Percentiles rank a stretch among this genome's conserved stretches.
Conservation (phyloP, 2,888 invertebrate genomes). For the Chalcis sispes region DNA sequence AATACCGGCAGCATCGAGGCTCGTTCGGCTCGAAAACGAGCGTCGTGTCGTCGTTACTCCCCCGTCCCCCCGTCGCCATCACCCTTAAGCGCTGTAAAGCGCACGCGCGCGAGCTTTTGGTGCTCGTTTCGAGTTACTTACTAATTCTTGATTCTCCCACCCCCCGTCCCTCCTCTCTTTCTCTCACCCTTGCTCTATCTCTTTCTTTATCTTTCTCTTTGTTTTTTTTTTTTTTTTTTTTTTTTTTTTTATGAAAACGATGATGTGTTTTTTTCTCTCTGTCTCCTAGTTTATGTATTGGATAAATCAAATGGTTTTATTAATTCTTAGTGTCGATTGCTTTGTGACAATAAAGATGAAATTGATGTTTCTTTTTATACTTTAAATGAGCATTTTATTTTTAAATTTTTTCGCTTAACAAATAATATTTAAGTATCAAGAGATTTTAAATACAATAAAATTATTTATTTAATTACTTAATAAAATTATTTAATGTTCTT, state of each 20-base stretch:
- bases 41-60: conserved; percentile 37
- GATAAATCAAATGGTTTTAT: too few relatives aligned
- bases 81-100: conserved; percentile 33
- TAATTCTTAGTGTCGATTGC: too few relatives aligned
- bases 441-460: too few relatives aligned
- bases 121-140: conserved; percentile 1
- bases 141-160: conserved; percentile 24
- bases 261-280: too few relatives aligned
- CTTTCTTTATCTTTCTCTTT: conserved; percentile 9
- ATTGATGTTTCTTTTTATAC: too few relatives aligned
- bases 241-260: background rate
- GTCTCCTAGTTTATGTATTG: too few relatives aligned
- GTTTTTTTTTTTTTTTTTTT: background rate
- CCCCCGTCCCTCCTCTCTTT: conserved; percentile 3
- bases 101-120: background rate
- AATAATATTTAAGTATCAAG: too few relatives aligned
- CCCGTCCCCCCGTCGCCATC: conserved; percentile 33
- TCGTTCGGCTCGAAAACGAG: conserved; percentile 56
- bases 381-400: too few relatives aligned
- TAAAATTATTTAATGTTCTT: too few relatives aligned
- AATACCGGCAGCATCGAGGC: conserved; percentile 60
- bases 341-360: too few relatives aligned
- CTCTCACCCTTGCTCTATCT: conserved; percentile 12
- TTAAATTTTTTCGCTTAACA: too few relatives aligned
- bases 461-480: too few relatives aligned